Conservation (phyloP, 2,797 vertebrate genomes). For the Anolis apletophallus region DNA sequence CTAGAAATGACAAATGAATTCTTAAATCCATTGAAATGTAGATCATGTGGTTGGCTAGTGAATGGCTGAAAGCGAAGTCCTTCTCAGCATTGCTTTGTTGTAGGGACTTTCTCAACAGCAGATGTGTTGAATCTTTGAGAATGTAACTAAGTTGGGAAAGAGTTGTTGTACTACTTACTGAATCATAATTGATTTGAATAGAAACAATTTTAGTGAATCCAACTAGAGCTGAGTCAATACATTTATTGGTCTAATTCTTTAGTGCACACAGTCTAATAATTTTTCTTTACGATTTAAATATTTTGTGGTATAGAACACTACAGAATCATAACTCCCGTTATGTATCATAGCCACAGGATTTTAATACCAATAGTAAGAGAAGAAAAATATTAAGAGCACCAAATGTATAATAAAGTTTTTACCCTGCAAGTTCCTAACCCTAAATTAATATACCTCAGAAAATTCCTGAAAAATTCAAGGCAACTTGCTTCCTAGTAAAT, state of each 20-base stretch:
- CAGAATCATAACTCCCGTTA: background rate
- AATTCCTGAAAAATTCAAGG: background rate
- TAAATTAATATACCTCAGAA: background rate
- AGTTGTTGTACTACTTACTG: background rate
- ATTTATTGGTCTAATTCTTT: background rate
- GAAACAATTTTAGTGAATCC: constrained; percentile 6
- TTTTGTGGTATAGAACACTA: background rate
- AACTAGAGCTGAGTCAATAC: background rate
- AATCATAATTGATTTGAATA: background rate
- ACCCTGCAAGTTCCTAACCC: background rate
- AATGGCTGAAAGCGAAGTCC: background rate
- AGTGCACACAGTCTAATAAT: background rate
- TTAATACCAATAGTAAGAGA: background rate
- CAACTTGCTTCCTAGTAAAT: background rate
- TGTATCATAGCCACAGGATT: background rate
- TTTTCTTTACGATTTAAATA: background rate
- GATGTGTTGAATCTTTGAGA: background rate
- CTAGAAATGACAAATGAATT: too few relatives aligned
- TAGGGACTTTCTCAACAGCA: background rate
- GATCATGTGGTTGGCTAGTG: background rate
- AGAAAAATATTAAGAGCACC: background rate
- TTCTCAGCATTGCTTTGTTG: background rate
- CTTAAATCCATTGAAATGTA: background rate
- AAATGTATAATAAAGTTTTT: background rate
- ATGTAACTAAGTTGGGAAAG: background rate